Evolutionary conservation across 2,888 invertebrate genomes (phyloP), one percentile per base, ranked within the genome.

Genomic region (Orthonevra nobilis): DNA sequence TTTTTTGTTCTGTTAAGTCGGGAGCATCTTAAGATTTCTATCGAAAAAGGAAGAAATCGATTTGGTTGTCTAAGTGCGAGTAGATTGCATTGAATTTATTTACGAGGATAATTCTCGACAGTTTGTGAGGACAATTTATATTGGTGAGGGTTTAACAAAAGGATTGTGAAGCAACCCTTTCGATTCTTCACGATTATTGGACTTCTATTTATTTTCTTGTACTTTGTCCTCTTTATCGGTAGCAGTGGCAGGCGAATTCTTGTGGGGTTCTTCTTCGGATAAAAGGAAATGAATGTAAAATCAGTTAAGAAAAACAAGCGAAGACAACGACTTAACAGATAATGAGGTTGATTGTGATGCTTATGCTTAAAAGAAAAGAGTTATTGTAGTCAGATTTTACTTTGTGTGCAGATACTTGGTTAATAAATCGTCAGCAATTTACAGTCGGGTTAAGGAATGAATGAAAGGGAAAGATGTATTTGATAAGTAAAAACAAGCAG

Each of bases 221-320:
- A 79, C 68, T 73, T 79, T 73, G 68, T 79, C 61, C 61, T 56
- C 42, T 66, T 79, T 73, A 79, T 79, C 61, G 40, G 34, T 23
- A 9, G 17, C 38, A 28, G 61, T 23, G 10, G 17, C 38, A 28
- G 61, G 40, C 70, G 23, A 26, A 19, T 14, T 46, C 52, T 72
- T 52, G 32, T 34, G 32, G 56, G 66, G 58, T 23, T 36, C 12
- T 54, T 32, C 42, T 26, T 17, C 3, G 50, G 66, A 79, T 79
- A 79, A 79, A 73, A 79, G 61, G 36, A 79, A 81, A 81, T 81
- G 74, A 74, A 81, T 81, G 81, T 69, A 20, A 50, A 81, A 81
- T 81, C 81, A 81, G 81, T 81, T 81, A 81, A 81, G 81, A 74
- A 48, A 44, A 52, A 63, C 63, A 44, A 69, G 54, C 66, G 61